phyloP scores from a whole-genome alignment of 1,140 invertebrate genomes.

The Calliphora vicina region DNA sequence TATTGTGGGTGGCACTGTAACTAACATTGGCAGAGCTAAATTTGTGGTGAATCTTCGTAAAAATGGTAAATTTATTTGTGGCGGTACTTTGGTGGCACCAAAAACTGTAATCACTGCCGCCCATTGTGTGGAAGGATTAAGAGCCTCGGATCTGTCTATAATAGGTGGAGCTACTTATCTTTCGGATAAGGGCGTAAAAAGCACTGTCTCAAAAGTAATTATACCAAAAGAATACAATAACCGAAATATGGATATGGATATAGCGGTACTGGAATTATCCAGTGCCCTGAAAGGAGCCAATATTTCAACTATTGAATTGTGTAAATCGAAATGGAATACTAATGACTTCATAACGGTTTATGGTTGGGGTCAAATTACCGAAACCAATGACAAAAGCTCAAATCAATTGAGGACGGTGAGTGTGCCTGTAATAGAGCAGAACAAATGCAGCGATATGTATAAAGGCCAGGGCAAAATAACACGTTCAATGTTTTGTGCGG shows the following conservation, averaged over 20 bases:
- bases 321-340: neutral
- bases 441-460: constrained; percentile 39
- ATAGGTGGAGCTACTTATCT: constrained; percentile 44
- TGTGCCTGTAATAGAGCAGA: constrained; percentile 45
- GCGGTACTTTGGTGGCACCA: constrained; percentile 42
- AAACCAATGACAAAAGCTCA: neutral
- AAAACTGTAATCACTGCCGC: constrained; percentile 48
- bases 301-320: constrained; percentile 38
- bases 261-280: constrained; percentile 40
- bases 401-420: constrained; percentile 38
- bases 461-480: constrained; percentile 34
- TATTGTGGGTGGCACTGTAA: constrained; percentile 47
- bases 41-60: constrained; percentile 46
- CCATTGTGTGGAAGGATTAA: constrained; percentile 45
- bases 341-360: constrained; percentile 43
- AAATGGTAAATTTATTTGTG: constrained; percentile 43
- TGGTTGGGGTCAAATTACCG: constrained; percentile 48
- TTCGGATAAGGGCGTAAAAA: neutral
- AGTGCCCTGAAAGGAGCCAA: constrained; percentile 10
- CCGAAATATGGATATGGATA: constrained; percentile 48
- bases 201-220: constrained; percentile 33
- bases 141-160: neutral
- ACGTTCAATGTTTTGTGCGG: constrained; percentile 51
- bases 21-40: constrained; percentile 44
- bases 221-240: constrained; percentile 34